Percentiles rank a stretch among this genome's conserved stretches.
Evolutionary conservation across 2,797 vertebrate species (phyloP).

Genomic region (Pseudotriccus pelzelni): DNA sequence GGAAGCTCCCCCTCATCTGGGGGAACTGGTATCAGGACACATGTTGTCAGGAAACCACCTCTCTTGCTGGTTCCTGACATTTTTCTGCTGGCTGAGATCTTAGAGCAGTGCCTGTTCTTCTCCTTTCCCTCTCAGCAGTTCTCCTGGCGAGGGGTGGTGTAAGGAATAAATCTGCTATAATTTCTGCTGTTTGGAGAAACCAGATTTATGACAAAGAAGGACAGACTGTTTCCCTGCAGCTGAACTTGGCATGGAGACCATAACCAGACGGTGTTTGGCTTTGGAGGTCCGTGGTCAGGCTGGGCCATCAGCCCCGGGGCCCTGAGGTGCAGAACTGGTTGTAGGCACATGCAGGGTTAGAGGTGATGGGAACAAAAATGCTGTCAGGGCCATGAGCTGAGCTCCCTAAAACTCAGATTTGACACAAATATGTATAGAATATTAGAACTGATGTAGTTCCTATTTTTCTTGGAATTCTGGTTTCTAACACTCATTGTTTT

Average conservation of each 20-base stretch:
- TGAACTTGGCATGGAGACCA: accelerated
- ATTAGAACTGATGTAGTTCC: not conserved
- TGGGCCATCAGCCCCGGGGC: not conserved
- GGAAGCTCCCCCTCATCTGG: not conserved
- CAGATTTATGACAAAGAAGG: not conserved
- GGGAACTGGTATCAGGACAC: not conserved
- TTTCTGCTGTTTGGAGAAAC: not conserved
- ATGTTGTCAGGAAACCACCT: not conserved
- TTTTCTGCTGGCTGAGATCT: not conserved
- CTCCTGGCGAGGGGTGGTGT: not conserved
- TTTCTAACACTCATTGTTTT: not conserved
- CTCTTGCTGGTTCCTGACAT: not conserved
- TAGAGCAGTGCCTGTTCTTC: not conserved
- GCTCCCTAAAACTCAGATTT: not conserved
- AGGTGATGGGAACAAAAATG: not conserved
- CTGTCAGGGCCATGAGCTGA: accelerated
- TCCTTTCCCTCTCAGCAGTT: constrained; percentile 19
- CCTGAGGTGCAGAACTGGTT: accelerated
- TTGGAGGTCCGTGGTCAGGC: not conserved
- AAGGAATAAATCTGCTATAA: not conserved
- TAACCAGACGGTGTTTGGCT: not conserved
- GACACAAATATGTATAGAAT: not conserved
- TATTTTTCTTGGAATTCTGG: not conserved
- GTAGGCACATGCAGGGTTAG: accelerated
- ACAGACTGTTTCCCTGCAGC: not conserved